Conservation (phyloP, 2,113 vertebrate genomes). For the Centropristis striata region DNA sequence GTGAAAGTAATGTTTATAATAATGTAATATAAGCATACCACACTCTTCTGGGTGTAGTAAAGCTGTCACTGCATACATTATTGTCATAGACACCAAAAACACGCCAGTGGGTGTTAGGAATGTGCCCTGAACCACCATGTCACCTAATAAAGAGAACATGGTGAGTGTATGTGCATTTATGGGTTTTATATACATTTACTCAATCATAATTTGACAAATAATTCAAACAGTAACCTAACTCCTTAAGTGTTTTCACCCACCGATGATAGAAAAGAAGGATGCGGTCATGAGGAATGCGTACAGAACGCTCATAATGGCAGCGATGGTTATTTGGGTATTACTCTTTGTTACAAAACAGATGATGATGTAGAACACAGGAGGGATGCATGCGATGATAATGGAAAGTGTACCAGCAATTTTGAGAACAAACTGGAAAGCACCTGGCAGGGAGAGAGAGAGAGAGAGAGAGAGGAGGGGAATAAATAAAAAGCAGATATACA, state of each 20-base stretch:
- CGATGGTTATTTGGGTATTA: conserved; percentile 84
- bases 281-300: conserved; percentile 89
- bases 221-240: background rate
- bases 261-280: conserved; percentile 86
- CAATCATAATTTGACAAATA: background rate
- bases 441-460: conserved; percentile 61
- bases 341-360: conserved; percentile 83
- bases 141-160: conserved; percentile 71
- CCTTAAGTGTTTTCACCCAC: conserved; percentile 62
- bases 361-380: conserved; percentile 83
- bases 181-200: background rate
- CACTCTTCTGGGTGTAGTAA: conserved; percentile 86
- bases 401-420: conserved; percentile 71
- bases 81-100: conserved; percentile 85
- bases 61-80: conserved; percentile 84
- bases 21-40: conserved; percentile 56
- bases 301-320: conserved; percentile 84
- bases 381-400: conserved; percentile 80
- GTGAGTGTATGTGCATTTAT: background rate
- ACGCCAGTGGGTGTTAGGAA: conserved; percentile 87
- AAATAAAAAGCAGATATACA: background rate
- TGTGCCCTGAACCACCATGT: conserved; percentile 84
- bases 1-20: background rate
- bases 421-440: conserved; percentile 87
- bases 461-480: background rate